Evolutionary conservation across 2,888 invertebrate species (phyloP).

Genomic region (Trichopria drosophilae): DNA sequence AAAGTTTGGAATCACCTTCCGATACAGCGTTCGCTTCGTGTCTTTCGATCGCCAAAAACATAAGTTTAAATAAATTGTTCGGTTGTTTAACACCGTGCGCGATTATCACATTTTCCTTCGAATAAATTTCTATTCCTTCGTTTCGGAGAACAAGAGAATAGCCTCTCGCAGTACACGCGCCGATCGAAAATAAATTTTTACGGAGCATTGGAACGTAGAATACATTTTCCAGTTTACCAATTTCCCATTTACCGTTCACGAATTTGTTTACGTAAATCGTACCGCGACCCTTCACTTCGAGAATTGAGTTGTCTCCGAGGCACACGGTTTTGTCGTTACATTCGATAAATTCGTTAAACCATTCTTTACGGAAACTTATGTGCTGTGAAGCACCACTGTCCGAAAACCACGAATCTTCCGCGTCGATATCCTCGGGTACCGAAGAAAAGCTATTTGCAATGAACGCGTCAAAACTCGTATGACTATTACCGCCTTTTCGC

Average conservation of each 20-base stretch:
- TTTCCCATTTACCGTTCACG: conserved; percentile 7
- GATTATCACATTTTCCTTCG: conserved; percentile 4
- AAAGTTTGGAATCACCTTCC: conserved; percentile 7
- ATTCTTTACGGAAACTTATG: conserved; percentile 14
- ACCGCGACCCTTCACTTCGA: conserved; percentile 9
- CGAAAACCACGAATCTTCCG: conserved; percentile 8
- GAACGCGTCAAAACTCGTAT: no score
- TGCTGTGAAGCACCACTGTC: conserved; percentile 18
- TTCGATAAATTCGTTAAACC: conserved; percentile 14
- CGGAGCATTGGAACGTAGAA: conserved; percentile 9
- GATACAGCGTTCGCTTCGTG: conserved; percentile 9
- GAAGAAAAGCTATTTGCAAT: no score
- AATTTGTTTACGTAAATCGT: conserved; percentile 11
- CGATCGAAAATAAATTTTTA: conserved; percentile 19
- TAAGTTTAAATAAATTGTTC: conserved; percentile 10
- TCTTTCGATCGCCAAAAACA: not conserved
- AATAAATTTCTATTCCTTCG: conserved; percentile 3
- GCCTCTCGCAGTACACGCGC: conserved; percentile 6
- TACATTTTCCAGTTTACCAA: conserved; percentile 17
- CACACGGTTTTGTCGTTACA: conserved; percentile 7
- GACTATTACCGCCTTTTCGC: no score
- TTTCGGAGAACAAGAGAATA: conserved; percentile 5
- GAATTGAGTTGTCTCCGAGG: conserved; percentile 13
- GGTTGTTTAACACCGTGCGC: conserved; percentile 11
- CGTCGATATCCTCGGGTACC: no score